Conservation (phyloP, 2,888 invertebrate species). For the Acanthosepion pharaonis region DNA sequence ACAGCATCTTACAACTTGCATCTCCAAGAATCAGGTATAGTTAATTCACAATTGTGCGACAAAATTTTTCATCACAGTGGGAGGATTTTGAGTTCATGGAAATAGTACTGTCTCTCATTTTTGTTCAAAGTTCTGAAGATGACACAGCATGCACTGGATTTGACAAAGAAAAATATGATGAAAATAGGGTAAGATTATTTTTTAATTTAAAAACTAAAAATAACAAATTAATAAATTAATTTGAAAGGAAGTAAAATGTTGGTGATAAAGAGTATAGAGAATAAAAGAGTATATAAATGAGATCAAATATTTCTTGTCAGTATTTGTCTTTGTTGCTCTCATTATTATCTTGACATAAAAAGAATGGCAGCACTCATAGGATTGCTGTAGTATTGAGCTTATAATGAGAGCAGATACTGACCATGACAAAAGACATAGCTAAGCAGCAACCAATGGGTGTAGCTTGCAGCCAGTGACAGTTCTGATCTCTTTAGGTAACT, state of each 20-base stretch:
- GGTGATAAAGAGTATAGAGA: conserved; percentile 38
- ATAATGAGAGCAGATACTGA: conserved; percentile 36
- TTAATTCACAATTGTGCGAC: conserved; percentile 45
- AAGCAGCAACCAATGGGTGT: conserved; percentile 44
- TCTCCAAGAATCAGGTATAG: not conserved
- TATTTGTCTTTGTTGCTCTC: not conserved
- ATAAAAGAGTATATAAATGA: not conserved
- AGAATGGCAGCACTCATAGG: not conserved
- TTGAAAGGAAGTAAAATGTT: conserved; percentile 34
- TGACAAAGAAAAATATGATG: conserved; percentile 39
- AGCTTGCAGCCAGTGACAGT: conserved; percentile 44
- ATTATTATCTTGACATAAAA: not conserved
- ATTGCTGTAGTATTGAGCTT: conserved; percentile 21
- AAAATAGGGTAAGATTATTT: conserved; percentile 35
- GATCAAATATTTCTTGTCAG: not conserved
- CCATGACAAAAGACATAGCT: not conserved
- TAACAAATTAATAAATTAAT: conserved; percentile 22
- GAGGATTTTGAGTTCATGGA: conserved; percentile 23
- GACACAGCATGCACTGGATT: conserved; percentile 37
- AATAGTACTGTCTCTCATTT: not conserved
- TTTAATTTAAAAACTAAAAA: conserved; percentile 1
- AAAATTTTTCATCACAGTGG: conserved; percentile 45
- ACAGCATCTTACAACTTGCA: not conserved
- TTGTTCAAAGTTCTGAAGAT: conserved; percentile 36
- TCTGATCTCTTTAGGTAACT: conserved; percentile 40